phyloP scores from a whole-genome alignment of 2,113 vertebrate species.

The Eira barbara region DNA sequence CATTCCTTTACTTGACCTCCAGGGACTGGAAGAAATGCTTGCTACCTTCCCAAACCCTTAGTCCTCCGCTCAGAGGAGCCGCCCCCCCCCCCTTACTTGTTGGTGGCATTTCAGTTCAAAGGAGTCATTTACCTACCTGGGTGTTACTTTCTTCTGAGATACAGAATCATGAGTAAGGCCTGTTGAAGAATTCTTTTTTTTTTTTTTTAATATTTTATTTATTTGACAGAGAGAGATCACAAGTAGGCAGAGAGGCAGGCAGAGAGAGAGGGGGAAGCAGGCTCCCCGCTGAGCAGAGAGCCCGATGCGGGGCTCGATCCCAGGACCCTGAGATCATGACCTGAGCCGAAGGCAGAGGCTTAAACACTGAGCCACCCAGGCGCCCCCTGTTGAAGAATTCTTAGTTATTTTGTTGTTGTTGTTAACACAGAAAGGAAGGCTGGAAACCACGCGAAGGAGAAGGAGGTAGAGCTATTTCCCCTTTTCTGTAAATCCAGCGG shows the following conservation, averaged over 20 bases:
- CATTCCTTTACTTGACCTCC: neutral
- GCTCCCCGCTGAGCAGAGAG: no score
- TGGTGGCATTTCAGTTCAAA: neutral
- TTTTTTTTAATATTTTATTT: no score
- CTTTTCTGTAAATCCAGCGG: constrained; percentile 33
- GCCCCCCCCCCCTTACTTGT: neutral
- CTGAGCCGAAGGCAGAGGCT: no score
- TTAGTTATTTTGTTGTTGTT: neutral
- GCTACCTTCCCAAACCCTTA: neutral
- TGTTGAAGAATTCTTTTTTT: constrained; percentile 30
- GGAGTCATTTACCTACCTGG: neutral
- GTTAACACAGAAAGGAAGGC: neutral
- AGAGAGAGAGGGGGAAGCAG: no score
- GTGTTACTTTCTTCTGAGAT: constrained; percentile 9
- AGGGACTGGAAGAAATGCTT: neutral
- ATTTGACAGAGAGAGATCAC: no score
- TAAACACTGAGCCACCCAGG: no score
- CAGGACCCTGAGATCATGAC: no score
- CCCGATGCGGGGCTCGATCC: no score
- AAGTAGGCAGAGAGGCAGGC: no score
- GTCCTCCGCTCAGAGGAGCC: neutral
- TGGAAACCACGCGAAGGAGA: constrained; percentile 36
- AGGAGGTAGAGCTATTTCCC: neutral
- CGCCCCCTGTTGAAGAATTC: constrained; percentile 29
- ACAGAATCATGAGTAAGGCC: neutral